phyloP scores from a whole-genome alignment of 2,888 invertebrate species.

The Sympetrum striolatum region DNA sequence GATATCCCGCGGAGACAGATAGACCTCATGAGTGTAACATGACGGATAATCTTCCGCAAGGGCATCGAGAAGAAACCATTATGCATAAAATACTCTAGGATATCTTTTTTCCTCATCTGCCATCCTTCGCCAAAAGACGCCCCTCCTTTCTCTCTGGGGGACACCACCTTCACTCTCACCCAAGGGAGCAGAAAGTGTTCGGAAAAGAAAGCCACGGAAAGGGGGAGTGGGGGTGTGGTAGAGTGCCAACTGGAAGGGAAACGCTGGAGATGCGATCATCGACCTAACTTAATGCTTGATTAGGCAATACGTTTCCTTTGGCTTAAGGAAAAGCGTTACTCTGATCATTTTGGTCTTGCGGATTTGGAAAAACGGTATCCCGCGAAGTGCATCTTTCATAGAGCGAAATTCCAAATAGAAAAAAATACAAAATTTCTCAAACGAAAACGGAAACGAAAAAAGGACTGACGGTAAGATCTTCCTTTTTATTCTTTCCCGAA shows the following conservation, averaged over 20 bases:
- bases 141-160: not conserved
- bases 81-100: not conserved
- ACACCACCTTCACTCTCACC: not conserved
- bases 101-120: not conserved
- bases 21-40: not conserved
- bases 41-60: not conserved
- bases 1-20: not conserved
- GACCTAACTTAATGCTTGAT: constrained; percentile 11
- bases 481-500: no score
- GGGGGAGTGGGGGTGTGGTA: not conserved
- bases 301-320: not conserved
- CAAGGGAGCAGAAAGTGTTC: not conserved
- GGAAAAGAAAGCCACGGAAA: not conserved
- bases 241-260: not conserved
- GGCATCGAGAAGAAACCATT: not conserved
- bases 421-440: no score
- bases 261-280: constrained; percentile 2
- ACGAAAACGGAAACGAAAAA: no score
- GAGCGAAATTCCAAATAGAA: no score
- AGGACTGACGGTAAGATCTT: no score
- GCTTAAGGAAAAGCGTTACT: not conserved
- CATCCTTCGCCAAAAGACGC: not conserved
- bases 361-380: no score
- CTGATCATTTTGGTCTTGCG: no score
- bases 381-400: no score